A percentile compares a stretch with the other conserved stretches of the same genome.
Conservation (phyloP, 2,888 invertebrate species). For the Aphodius sticticus region DNA sequence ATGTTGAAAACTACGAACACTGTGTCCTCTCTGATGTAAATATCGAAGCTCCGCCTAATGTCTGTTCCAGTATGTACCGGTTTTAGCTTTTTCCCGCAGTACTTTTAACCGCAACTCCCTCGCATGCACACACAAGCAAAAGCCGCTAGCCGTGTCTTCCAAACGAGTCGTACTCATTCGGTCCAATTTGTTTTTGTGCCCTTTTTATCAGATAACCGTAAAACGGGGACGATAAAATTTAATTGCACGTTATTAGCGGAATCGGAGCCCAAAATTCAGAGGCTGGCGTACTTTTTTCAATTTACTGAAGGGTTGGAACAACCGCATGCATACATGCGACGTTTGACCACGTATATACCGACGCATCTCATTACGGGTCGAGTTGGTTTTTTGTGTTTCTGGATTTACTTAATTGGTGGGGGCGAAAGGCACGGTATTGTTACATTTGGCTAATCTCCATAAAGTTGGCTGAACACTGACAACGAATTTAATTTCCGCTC, state of each 20-base stretch:
- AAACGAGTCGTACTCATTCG: background rate
- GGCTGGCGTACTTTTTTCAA: background rate
- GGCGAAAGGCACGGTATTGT: background rate
- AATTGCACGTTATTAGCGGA: background rate
- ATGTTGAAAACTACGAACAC: background rate
- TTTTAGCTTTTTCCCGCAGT: background rate
- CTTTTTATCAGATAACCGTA: conserved; percentile 4
- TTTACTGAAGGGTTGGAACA: background rate
- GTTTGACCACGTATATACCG: background rate
- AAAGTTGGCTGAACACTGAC: background rate
- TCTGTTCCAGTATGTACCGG: background rate
- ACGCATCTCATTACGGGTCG: background rate
- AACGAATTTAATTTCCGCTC: background rate
- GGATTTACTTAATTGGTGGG: background rate
- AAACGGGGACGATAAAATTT: background rate
- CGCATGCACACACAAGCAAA: no score
- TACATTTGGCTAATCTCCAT: background rate
- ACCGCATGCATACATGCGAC: background rate
- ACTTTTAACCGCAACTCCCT: background rate
- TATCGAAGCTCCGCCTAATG: background rate
- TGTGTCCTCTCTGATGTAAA: background rate
- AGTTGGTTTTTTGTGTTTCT: background rate
- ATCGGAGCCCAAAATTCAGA: background rate
- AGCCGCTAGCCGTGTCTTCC: background rate
- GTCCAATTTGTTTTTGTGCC: background rate